Percentiles rank a stretch among this genome's conserved stretches.
Conservation (phyloP, 2,888 invertebrate genomes). For the Panopea generosa region DNA sequence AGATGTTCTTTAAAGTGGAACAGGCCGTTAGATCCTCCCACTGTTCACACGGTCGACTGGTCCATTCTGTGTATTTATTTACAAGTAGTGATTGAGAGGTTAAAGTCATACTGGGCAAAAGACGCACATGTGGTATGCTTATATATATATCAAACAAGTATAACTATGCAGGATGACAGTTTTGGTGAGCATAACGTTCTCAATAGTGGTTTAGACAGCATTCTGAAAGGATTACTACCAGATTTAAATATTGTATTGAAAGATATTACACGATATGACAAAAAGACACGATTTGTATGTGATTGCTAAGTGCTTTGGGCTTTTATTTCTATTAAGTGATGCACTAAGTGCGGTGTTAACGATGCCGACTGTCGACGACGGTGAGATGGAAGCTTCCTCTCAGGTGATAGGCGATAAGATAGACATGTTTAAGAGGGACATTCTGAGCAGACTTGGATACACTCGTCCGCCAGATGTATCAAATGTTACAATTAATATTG, state of each 20-base stretch:
- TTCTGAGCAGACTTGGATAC: constrained; percentile 60
- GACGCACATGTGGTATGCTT: too few relatives aligned
- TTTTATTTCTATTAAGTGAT: constrained; percentile 19
- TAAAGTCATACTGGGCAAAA: too few relatives aligned
- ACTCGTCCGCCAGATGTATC: constrained; percentile 45
- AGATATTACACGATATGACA: constrained; percentile 44
- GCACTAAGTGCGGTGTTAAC: constrained; percentile 14
- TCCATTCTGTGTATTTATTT: too few relatives aligned
- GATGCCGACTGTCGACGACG: constrained; percentile 24
- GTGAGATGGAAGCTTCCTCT: too few relatives aligned
- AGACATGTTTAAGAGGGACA: constrained; percentile 62
- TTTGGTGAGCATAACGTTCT: constrained; percentile 16
- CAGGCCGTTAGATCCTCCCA: too few relatives aligned
- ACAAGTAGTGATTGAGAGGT: too few relatives aligned
- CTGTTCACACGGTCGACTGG: too few relatives aligned
- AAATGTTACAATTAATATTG: constrained; percentile 58
- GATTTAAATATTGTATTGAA: constrained; percentile 23
- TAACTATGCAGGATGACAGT: constrained; percentile 43
- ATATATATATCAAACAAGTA: not conserved
- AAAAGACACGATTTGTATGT: constrained; percentile 25
- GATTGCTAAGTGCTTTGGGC: constrained; percentile 17
- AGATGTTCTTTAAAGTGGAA: too few relatives aligned
- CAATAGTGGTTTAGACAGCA: not conserved
- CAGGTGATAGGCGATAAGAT: constrained; percentile 42
- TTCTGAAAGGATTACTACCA: constrained; percentile 11